Conservation (phyloP, 2,797 vertebrate species). For the Lutra lutra region DNA sequence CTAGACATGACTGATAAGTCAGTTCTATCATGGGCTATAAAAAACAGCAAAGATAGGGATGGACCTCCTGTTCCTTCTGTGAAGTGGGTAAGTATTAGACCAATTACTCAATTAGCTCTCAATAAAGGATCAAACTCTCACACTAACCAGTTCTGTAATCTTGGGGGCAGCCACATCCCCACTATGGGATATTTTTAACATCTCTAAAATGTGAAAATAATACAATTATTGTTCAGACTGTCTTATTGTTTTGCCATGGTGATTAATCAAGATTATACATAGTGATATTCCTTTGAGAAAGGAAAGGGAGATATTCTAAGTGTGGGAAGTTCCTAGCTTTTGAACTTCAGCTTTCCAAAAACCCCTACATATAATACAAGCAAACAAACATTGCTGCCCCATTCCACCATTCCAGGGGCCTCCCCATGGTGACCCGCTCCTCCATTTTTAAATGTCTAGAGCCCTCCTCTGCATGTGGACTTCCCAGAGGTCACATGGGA, state of each 20-base stretch:
- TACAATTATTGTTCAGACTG: neutral
- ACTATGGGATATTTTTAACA: neutral
- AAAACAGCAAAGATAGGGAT: neutral
- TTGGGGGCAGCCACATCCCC: neutral
- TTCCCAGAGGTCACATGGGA: neutral
- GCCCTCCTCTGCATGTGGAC: neutral
- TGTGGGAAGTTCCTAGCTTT: neutral
- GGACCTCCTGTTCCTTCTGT: neutral
- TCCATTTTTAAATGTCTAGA: neutral
- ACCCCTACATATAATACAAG: rapidly evolving
- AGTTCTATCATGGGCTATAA: neutral
- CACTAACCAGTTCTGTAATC: neutral
- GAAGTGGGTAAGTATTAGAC: neutral
- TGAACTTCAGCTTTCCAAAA: neutral
- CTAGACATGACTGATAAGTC: neutral
- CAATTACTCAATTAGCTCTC: neutral
- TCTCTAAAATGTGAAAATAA: neutral
- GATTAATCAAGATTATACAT: neutral
- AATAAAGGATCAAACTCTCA: neutral
- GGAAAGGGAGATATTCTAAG: neutral
- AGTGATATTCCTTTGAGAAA: neutral
- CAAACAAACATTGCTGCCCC: neutral
- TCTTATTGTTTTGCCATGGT: neutral
- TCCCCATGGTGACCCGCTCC: neutral
- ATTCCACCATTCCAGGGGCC: neutral